Evolutionary conservation across 2,797 vertebrate species (phyloP), one percentile per base, ranked within the genome.

Genomic region (Bovichtus diacanthus): DNA sequence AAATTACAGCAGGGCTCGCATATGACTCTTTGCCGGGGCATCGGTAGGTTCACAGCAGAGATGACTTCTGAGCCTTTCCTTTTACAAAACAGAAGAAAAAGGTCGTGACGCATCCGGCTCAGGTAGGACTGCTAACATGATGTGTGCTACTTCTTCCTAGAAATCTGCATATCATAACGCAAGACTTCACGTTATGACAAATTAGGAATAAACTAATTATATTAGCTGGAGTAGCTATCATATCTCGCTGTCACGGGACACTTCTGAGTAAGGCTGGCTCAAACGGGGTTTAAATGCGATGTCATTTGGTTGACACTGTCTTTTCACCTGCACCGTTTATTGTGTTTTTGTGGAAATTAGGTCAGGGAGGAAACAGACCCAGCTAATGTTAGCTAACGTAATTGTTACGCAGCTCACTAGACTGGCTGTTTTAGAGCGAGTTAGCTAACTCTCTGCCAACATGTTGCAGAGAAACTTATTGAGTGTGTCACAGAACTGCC

Each of bases 381-480:
- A 41, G 69, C 61, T 82, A 55, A 51, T 25, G 65, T 29, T 73
- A 74, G 69, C 65, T 23, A n/a, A 41, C 56, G 1, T 18, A 6
- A 41, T 12, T 29, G 11, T 21, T 54, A 53, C 66, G 75, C 61
- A 77, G 64, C 47, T 39, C 12, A 39, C 2, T 9, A 3, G 3
- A n/a, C 49, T 3, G 19, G 1, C 38, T 47, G 46, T 34, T n/a
- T 36, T 11, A 5, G 1, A 21, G 76, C 73, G 61, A 68, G 65
- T 10, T 70, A 79, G 78, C 73, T 51, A 38, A 21, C 58, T 19
- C n/a, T 55, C 46, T 44, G 23, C 39, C 10, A 4, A 2, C 5
- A 9, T 43, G 29, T 19, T n/a, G 31, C 16, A 2, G 11, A 0
- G 5, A 0, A 6, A 6, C 12, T 4, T 16, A 1, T 18, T 46